Percentiles rank a stretch among this genome's conserved stretches.
These are phyloP conservation scores for Phenganax subtilis DNA, from an alignment of 92 coral and sea anemone genomes.

Conservation along the genomic window DNA sequence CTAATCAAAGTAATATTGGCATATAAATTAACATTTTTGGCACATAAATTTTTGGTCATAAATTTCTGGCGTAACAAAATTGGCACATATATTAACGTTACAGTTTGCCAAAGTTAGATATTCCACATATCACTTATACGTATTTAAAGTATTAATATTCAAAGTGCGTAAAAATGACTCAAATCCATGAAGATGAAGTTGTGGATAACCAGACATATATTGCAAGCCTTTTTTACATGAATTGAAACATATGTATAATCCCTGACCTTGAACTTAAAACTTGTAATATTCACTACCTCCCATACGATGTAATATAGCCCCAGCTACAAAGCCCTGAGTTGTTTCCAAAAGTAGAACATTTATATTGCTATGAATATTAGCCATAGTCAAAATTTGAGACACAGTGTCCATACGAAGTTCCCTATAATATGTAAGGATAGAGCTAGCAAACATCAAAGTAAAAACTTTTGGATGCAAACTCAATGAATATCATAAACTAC, in stretches of 20 bases:
- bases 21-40: neutral
- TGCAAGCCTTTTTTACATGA: neutral
- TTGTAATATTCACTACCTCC: constrained; percentile 53
- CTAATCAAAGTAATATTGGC: constrained; percentile 35
- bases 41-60: no score
- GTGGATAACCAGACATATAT: neutral
- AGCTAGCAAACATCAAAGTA: neutral
- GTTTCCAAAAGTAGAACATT: constrained; percentile 69
- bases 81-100: no score
- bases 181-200: no score
- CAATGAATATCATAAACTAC: neutral
- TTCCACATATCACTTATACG: no score
- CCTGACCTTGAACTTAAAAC: neutral
- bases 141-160: no score
- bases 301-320: constrained; percentile 81
- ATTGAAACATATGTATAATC: no score
- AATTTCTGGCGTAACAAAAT: neutral
- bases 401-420: constrained; percentile 80
- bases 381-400: constrained; percentile 80
- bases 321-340: constrained; percentile 82
- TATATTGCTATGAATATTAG: constrained; percentile 70
- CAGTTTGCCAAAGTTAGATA: no score
- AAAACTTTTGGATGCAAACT: neutral
- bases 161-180: no score
- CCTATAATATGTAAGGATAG: constrained; percentile 35